Base-by-base conservation (phyloP, 2,113 vertebrate genomes). In the Bos javanicus region DNA sequence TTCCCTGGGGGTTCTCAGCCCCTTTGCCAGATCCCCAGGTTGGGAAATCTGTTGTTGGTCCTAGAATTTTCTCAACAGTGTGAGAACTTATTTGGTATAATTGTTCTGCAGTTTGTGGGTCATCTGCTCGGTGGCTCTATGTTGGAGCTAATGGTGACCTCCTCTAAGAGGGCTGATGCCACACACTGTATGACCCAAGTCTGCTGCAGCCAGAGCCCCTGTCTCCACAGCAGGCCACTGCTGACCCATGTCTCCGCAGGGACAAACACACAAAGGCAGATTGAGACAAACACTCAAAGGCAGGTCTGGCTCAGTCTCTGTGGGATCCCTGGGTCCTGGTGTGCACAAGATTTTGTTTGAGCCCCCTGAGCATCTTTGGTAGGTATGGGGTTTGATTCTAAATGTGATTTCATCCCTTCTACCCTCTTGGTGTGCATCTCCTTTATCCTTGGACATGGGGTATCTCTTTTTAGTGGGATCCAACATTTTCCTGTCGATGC, bases 61-160 rank as follows among this genome's bases (percentile, higher is more conserved):
- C 8, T 10, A n/a, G 16, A 67, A n/a, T 8, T 67, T 67, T 67
- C 64, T 67, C 33, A 67, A 19, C 33, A 19, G 7, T n/a, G 33
- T 67, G 33, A 67, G 33, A 19, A 10, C n/a, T n/a, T 67, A 67
- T 19, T 67, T 67, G 33, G 33, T 2, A 10, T 19, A n/a, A n/a
- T 19, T 19, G 33, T n/a, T 67, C 33, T n/a, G 64, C 64, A 67
- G 64, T n/a, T 67, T 3, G 8, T n/a, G 64, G 64, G 33, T 67
- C 4, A 0, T 67, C 64, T n/a, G 64, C 64, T n/a, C 0, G 0
- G 64, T 17, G 64, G 64, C 33, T 67, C 16, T 5, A 3, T 67
- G 16, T 19, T 67, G 64, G 33, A 33, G 33, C 33, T 67, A 33
- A 67, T 67, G 62, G 39, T 39, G 39, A 39, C 39, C 39, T 17